A percentile compares a stretch with the other conserved stretches of the same genome.
phyloP scores from a whole-genome alignment of 1,140 invertebrate species.

The Pygmarrhopalites habei region DNA sequence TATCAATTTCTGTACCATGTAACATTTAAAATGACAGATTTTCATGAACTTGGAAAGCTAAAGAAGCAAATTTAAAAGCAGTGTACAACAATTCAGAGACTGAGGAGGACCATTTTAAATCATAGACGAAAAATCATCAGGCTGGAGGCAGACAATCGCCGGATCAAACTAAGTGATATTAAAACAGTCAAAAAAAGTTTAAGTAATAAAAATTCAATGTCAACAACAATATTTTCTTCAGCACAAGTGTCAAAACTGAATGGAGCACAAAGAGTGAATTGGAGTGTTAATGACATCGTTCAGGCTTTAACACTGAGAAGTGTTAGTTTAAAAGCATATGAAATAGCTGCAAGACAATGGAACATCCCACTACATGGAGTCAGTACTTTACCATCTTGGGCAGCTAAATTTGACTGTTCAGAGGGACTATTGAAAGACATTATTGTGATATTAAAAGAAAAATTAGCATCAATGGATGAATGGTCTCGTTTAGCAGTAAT shows the following conservation, averaged over 20 bases:
- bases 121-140: too few relatives aligned
- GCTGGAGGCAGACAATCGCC: too few relatives aligned
- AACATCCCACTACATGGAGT: background rate
- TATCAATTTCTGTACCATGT: too few relatives aligned
- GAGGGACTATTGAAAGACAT: constrained; percentile 13
- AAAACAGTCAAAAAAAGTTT: too few relatives aligned
- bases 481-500: background rate
- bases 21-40: too few relatives aligned
- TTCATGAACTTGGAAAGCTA: too few relatives aligned
- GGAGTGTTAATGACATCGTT: constrained; percentile 2
- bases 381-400: constrained; percentile 7
- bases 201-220: too few relatives aligned
- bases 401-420: background rate
- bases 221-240: background rate
- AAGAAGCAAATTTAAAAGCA: too few relatives aligned
- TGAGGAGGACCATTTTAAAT: too few relatives aligned
- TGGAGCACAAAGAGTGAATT: background rate
- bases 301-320: constrained; percentile 5
- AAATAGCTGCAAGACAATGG: background rate
- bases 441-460: background rate
- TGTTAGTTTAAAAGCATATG: constrained; percentile 11
- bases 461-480: background rate
- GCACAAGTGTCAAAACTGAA: background rate
- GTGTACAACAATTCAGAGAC: too few relatives aligned
- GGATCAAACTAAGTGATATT: too few relatives aligned